Evolutionary conservation across 2,888 invertebrate species (phyloP), one percentile per base, ranked within the genome.

Genomic region (Ypsolopha sequella): DNA sequence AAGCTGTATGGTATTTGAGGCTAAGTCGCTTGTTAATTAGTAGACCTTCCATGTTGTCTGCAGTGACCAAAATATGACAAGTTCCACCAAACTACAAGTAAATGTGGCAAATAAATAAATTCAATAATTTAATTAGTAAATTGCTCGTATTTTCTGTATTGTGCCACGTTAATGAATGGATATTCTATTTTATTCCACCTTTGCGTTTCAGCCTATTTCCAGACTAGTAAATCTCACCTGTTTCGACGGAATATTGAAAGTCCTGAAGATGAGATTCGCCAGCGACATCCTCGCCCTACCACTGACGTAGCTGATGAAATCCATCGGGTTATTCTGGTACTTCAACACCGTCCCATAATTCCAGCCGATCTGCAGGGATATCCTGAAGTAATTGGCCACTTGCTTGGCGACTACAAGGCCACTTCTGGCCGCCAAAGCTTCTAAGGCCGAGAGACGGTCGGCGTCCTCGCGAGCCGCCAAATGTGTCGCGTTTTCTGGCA

Each of bases 321-420:
- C 85, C 51, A 87, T 65, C 0, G 85, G 76, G 13, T 77, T 68
- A 44, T 74, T 76, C 49, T 84, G 78, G 52, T 82, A 82, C 57
- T 85, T 86, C n/a, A 86, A 60, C 49, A 87, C 82, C 0, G 76
- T 77, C 6, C 65, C 63, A 55, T 87, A 87, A 53, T 77, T 71
- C 82, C 84, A 82, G 8, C 86, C 86, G 35, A 87, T 85, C 41
- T 87, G 87, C 35, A 87, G 61, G 0, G 84, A 80, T 53, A 86
- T 82, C 6, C 84, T 75, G 59, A 79, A 86, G 54, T 80, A 82
- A 46, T 80, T 81, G 11, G 82, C 76, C 1, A 84, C 71, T 73
- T 86, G 82, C 55, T 86, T 87, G 6, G 77, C 76, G 6, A 85
- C 65, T 6, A 69, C 62, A 1, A 80, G 63, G 0, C 79, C 78